Conservation (phyloP, 2,888 invertebrate species). For the Protodeltote pygarga region DNA sequence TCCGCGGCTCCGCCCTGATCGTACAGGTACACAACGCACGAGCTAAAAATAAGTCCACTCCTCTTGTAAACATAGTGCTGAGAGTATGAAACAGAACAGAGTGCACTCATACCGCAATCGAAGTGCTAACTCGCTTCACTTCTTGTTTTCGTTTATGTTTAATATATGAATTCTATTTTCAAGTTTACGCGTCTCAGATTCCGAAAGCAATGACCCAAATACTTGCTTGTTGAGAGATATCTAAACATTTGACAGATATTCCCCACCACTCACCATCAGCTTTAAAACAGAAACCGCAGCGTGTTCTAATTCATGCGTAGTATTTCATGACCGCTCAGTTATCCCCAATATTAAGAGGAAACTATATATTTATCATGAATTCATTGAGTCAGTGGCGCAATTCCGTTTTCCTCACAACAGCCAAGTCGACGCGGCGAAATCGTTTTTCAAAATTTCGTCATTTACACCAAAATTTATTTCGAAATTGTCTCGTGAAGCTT, state of each 20-base stretch:
- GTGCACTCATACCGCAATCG: constrained; percentile 17
- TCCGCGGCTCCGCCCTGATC: constrained; percentile 56
- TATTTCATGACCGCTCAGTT: constrained; percentile 13
- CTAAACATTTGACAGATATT: constrained; percentile 65
- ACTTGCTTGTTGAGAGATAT: constrained; percentile 63
- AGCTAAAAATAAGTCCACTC: constrained; percentile 56
- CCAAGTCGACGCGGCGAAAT: constrained; percentile 11
- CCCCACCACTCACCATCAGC: constrained; percentile 40
- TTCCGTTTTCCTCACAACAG: constrained; percentile 20
- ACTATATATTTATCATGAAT: constrained; percentile 8
- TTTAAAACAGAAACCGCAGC: constrained; percentile 12
- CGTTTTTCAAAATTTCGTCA: constrained; percentile 47
- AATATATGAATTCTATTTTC: constrained; percentile 81
- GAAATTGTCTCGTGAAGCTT: constrained; percentile 40
- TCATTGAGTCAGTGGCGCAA: constrained; percentile 19
- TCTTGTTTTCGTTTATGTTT: constrained; percentile 58
- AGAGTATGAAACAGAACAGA: too few species aligned
- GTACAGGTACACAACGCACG: constrained; percentile 62
- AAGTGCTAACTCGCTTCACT: constrained; percentile 44
- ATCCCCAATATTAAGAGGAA: not conserved
- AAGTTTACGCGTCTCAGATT: constrained; percentile 76
- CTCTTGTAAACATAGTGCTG: constrained; percentile 31
- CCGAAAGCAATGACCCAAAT: constrained; percentile 78
- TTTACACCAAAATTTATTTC: constrained; percentile 38
- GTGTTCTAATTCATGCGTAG: constrained; percentile 8